Base-by-base conservation (phyloP, 2,888 invertebrate genomes). In the Tetropium fuscum region DNA sequence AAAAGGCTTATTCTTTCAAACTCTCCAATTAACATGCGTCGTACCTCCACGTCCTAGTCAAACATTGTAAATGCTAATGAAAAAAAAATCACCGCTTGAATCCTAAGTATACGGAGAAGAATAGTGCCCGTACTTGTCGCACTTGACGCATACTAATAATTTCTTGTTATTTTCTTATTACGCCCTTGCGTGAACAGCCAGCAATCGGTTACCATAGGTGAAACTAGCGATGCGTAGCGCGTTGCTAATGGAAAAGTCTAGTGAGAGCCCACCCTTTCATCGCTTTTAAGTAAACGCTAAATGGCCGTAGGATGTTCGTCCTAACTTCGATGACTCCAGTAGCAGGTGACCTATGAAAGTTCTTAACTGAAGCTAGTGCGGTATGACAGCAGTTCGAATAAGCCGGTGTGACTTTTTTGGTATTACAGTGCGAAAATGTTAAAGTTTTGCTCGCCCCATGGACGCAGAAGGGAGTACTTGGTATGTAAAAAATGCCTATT, bases 371-470 rank as follows among this genome's bases (percentile, higher is more conserved):
- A 62, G 53, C 53, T 53, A 41, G 41, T 38, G 16, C 13, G 41
- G 40, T 34, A 44, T 43, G 27, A 13, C n/a, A 40, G 6, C 27
- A 27, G 8, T 15, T n/a, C 2, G 20, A 13, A 18, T 13, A 15
- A 10, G 30, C 11, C 1, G 18, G 19, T 20, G 11, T 43, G 11
- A 7, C 11, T 30, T 13, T 8, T 7, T 10, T 10, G 6, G 36
- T 8, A 36, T 3, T 2, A 13, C 7, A 6, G 19, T 34, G 34
- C 19, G 41, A 1, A 18, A 58, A 82, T 83, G 82, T 69, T 83
- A 66, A 83, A 83, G 68, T 83, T 83, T 73, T 82, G 83, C 72
- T 80, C 82, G 47, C 82, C 82, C 7, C 71, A 78, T 51, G 71
- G 69, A 36, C 66, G 55, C 43, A 59, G 74, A 16, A 58, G 70